Percentiles rank a stretch among this genome's conserved stretches.
phyloP scores from a whole-genome alignment of 2,888 invertebrate species.

The Drosophila macrospina region DNA sequence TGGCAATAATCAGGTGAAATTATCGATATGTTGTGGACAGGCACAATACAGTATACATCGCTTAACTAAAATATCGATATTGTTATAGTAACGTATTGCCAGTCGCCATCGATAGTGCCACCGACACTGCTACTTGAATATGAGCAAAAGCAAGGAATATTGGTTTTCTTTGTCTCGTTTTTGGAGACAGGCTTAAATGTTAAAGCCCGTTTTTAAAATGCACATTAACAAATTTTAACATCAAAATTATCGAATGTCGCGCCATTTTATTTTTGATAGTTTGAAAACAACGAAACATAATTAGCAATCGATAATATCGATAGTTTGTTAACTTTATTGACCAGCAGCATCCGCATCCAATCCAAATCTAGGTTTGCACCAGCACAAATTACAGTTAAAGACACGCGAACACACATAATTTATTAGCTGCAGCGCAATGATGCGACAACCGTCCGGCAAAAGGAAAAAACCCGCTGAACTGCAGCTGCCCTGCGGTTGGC shows the following conservation, averaged over 20 bases:
- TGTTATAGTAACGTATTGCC: neutral
- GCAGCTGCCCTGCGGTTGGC: conserved; percentile 75
- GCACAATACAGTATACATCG: neutral
- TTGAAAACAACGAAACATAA: neutral
- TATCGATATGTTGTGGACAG: conserved; percentile 13
- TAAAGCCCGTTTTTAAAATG: neutral
- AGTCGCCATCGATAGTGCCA: neutral
- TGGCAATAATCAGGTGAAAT: neutral
- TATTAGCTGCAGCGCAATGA: conserved; percentile 9
- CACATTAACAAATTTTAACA: neutral
- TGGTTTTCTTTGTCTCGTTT: neutral
- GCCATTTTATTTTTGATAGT: conserved; percentile 9
- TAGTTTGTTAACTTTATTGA: conserved; percentile 29
- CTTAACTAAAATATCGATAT: neutral
- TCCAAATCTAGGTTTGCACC: conserved; percentile 1
- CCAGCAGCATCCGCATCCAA: conserved; percentile 10
- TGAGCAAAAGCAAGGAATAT: neutral
- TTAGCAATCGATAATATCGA: neutral
- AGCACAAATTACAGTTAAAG: conserved; percentile 3
- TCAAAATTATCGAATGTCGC: conserved; percentile 8
- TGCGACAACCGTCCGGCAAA: conserved; percentile 48
- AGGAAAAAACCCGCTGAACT: conserved; percentile 61
- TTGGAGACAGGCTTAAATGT: neutral
- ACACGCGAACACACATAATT: neutral
- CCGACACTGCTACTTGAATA: neutral